Percentiles rank a stretch among this genome's conserved stretches.
Conservation (phyloP, 2,113 vertebrate species). For the Gorsachius goisagi region DNA sequence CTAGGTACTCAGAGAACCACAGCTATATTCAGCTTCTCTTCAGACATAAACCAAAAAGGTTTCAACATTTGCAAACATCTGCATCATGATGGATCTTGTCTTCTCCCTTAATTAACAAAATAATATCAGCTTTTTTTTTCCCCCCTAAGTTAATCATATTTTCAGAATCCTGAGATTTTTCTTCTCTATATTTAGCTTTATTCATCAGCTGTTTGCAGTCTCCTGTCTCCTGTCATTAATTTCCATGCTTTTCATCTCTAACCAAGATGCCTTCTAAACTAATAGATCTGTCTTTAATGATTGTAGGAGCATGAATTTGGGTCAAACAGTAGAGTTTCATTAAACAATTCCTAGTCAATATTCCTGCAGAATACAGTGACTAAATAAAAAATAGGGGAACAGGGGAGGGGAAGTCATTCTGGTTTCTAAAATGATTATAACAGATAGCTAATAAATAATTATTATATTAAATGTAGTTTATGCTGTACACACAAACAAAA, state of each 20-base stretch:
- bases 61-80: neutral
- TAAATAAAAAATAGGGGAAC: neutral
- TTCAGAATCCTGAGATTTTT: neutral
- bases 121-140: neutral
- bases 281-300: neutral
- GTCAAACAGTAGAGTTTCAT: neutral
- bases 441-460: neutral
- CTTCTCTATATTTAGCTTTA: neutral
- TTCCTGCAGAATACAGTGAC: neutral
- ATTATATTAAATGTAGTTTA: neutral
- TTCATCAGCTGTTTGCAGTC: neutral
- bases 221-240: neutral
- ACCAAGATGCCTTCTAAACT: neutral
- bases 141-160: neutral
- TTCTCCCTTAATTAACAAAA: neutral
- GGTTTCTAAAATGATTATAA: neutral
- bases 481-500: neutral
- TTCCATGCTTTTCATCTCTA: neutral
- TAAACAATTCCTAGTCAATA: neutral
- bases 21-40: neutral
- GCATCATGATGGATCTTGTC: neutral
- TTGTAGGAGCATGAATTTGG: neutral
- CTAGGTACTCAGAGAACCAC: neutral
- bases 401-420: neutral
- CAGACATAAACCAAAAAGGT: neutral